A percentile compares a stretch with the other conserved stretches of the same genome.
Conservation (phyloP, 1,140 invertebrate species). For the Cylas formicarius region DNA sequence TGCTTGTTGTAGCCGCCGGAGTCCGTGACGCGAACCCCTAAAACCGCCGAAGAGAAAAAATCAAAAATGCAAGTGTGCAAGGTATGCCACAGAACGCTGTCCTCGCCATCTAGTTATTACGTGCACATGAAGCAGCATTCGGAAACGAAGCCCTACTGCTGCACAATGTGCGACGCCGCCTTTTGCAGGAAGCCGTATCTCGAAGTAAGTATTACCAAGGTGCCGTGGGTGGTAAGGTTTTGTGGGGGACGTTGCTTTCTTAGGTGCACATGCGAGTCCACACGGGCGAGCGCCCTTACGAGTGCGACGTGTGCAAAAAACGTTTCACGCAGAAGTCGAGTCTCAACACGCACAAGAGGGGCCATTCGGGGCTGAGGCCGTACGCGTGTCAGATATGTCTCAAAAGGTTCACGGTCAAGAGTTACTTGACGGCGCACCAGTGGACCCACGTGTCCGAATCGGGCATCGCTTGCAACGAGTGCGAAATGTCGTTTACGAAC, state of each 20-base stretch:
- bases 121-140: constrained; percentile 76
- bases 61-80: constrained; percentile 63
- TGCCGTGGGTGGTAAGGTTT: too few relatives aligned
- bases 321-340: constrained; percentile 72
- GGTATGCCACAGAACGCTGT: constrained; percentile 67
- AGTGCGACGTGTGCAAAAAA: constrained; percentile 69
- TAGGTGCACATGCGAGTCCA: constrained; percentile 67
- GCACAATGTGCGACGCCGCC: constrained; percentile 60
- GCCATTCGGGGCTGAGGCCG: constrained; percentile 71
- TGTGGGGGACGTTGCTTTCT: too few relatives aligned
- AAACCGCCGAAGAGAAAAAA: too few relatives aligned
- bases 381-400: constrained; percentile 70
- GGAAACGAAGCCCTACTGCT: constrained; percentile 68
- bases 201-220: constrained; percentile 45
- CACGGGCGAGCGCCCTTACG: constrained; percentile 69
- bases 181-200: constrained; percentile 60
- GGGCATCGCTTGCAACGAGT: constrained; percentile 62
- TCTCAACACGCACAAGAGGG: constrained; percentile 75
- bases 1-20: too few relatives aligned
- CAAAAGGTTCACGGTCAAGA: constrained; percentile 70
- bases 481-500: constrained; percentile 58
- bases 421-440: constrained; percentile 66
- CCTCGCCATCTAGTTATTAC: constrained; percentile 68
- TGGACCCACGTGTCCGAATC: constrained; percentile 70
- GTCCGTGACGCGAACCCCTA: too few relatives aligned